These are phyloP conservation scores for Epiblema foenella DNA, from an alignment of 2,888 invertebrate genomes.

Conservation along the genomic window DNA sequence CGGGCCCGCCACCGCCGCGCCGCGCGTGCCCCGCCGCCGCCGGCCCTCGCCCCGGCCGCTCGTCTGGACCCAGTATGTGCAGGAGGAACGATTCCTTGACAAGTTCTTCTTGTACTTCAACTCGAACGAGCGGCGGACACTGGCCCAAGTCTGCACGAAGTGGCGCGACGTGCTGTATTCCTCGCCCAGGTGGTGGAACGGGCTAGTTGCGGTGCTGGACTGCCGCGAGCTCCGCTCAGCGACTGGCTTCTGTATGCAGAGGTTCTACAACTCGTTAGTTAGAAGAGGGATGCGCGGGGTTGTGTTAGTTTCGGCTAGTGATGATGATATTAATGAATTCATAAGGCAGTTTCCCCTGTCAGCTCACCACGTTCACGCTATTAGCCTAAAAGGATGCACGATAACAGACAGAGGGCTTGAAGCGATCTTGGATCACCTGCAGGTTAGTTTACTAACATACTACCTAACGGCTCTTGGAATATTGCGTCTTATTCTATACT, in stretches of 20 bases:
- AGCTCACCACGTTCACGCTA: slow-evolving; percentile 92
- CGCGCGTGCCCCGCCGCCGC: slow-evolving; percentile 71
- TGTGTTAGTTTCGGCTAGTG: slow-evolving; percentile 93
- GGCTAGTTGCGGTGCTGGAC: slow-evolving; percentile 92
- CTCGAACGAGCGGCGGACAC: slow-evolving; percentile 89
- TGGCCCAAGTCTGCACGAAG: slow-evolving; percentile 93
- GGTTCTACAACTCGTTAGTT: slow-evolving; percentile 92
- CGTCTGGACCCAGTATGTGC: slow-evolving; percentile 90
- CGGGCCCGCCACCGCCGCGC: slow-evolving; percentile 84
- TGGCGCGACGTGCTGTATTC: slow-evolving; percentile 96
- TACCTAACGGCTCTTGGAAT: slow-evolving; percentile 7
- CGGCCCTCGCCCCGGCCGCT: slow-evolving; percentile 85
- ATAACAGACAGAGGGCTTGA: slow-evolving; percentile 96
- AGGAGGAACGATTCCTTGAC: slow-evolving; percentile 93
- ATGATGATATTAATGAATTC: slow-evolving; percentile 95
- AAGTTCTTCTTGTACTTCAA: slow-evolving; percentile 94
- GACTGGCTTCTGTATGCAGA: slow-evolving; percentile 78
- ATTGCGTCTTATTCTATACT: background rate
- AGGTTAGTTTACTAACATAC: slow-evolving; percentile 81
- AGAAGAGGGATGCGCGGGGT: slow-evolving; percentile 94
- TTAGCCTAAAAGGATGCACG: slow-evolving; percentile 94
- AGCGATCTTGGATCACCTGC: slow-evolving; percentile 93
- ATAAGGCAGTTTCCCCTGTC: slow-evolving; percentile 93
- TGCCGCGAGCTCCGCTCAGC: slow-evolving; percentile 91
- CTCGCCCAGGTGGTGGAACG: slow-evolving; percentile 94